phyloP scores from a whole-genome alignment of 2,113 vertebrate genomes.

The Clarias gariepinus region DNA sequence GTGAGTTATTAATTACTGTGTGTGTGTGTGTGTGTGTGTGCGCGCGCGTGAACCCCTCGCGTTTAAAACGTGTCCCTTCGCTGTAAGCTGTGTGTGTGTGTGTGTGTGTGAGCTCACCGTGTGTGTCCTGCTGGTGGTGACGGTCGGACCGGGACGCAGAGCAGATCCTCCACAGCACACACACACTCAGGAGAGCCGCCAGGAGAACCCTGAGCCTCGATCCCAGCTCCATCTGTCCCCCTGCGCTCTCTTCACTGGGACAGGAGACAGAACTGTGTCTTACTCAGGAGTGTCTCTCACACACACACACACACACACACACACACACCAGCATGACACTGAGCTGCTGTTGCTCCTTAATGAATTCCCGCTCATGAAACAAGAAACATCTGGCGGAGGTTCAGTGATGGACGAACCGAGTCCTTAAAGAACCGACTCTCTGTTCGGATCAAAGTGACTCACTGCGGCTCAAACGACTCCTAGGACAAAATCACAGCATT shows the following conservation, averaged over 20 bases:
- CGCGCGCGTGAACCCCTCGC: background rate
- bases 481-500: background rate
- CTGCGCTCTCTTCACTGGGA: no score
- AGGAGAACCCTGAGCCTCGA: constrained; percentile 50
- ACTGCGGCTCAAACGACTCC: background rate
- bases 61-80: no score
- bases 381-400: constrained; percentile 73
- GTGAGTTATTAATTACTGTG: background rate
- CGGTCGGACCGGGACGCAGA: constrained; percentile 45
- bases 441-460: background rate
- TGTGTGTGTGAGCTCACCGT: constrained; percentile 58
- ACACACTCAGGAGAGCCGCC: constrained; percentile 58
- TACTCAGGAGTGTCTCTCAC: background rate
- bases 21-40: constrained; percentile 1
- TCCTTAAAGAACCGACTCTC: background rate
- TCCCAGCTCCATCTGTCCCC: constrained; percentile 59
- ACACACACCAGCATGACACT: background rate
- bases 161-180: constrained; percentile 52
- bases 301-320: background rate
- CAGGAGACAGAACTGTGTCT: no score
- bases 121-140: constrained; percentile 37
- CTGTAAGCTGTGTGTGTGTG: background rate
- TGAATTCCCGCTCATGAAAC: constrained; percentile 55
- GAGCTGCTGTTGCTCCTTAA: constrained; percentile 5
- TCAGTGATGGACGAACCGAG: constrained; percentile 14